Evolutionary conservation across 1,140 invertebrate genomes (phyloP).

Genomic region (Scaptomyza graminum): DNA sequence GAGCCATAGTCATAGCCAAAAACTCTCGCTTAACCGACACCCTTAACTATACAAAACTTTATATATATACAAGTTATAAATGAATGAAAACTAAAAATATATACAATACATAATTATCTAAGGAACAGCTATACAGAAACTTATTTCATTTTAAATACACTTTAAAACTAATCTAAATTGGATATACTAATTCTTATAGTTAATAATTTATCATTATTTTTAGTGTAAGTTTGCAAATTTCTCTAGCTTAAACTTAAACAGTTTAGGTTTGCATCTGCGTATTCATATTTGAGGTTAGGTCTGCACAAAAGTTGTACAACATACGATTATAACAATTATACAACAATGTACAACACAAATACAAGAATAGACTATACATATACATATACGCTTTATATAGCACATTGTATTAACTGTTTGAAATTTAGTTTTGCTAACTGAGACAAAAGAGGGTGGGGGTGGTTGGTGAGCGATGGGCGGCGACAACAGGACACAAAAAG

Average conservation of each 20-base stretch:
- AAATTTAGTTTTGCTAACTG: constrained; percentile 5
- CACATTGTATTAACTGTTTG: background rate
- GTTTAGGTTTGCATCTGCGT: background rate
- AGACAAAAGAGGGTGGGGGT: background rate
- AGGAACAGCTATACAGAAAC: background rate
- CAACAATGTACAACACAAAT: constrained; percentile 21
- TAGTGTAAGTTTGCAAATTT: background rate
- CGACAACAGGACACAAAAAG: constrained; percentile 30
- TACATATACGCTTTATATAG: background rate
- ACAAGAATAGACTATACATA: background rate
- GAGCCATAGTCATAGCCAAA: background rate
- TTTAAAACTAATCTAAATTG: background rate
- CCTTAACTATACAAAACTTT: constrained; percentile 8
- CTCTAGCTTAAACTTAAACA: background rate
- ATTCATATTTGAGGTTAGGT: constrained; percentile 22
- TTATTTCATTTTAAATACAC: background rate
- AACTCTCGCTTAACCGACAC: background rate
- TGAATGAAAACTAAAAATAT: background rate
- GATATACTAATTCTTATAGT: too few relatives aligned
- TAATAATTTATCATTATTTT: too few relatives aligned
- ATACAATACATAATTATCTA: too few relatives aligned
- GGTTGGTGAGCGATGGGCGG: background rate
- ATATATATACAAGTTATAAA: constrained; percentile 4
- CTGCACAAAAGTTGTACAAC: constrained; percentile 32
- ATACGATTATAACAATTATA: constrained; percentile 35